Evolutionary conservation across 2,888 invertebrate species (phyloP).

Genomic region (Eupithecia tripunctaria): DNA sequence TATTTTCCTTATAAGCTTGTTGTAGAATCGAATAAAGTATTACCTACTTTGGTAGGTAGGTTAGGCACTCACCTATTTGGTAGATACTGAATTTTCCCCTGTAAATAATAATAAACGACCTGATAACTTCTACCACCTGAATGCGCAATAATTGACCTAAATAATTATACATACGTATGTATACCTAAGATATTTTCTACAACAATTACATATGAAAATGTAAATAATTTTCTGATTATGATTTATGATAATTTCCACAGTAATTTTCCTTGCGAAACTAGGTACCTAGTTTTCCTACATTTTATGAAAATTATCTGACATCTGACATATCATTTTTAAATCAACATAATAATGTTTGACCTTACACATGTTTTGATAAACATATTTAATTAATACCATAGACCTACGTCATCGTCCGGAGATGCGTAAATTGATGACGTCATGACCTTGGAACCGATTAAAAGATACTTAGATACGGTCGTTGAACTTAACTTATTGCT

Average conservation of each 20-base stretch:
- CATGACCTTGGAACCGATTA: constrained; percentile 17
- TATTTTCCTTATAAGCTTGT: no score
- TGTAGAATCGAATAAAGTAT: no score
- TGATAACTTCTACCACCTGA: background rate
- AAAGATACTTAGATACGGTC: constrained; percentile 3
- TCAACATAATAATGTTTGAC: background rate
- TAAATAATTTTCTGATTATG: no score
- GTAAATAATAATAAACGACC: background rate
- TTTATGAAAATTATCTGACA: background rate
- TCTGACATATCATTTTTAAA: no score
- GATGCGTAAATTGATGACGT: constrained; percentile 19
- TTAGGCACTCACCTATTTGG: no score
- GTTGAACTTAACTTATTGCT: background rate
- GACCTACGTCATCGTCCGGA: constrained; percentile 10
- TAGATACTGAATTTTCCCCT: background rate
- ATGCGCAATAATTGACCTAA: background rate
- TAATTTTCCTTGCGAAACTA: no score
- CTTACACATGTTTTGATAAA: background rate
- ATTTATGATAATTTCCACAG: background rate
- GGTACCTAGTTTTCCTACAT: background rate
- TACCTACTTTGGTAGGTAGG: no score
- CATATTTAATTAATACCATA: background rate
- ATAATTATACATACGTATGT: no score
- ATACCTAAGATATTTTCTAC: no score
- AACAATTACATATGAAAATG: no score